Evolutionary conservation across 2,113 vertebrate species (phyloP), one percentile per base, ranked within the genome.

Genomic region (Mormyrus iriodes): DNA sequence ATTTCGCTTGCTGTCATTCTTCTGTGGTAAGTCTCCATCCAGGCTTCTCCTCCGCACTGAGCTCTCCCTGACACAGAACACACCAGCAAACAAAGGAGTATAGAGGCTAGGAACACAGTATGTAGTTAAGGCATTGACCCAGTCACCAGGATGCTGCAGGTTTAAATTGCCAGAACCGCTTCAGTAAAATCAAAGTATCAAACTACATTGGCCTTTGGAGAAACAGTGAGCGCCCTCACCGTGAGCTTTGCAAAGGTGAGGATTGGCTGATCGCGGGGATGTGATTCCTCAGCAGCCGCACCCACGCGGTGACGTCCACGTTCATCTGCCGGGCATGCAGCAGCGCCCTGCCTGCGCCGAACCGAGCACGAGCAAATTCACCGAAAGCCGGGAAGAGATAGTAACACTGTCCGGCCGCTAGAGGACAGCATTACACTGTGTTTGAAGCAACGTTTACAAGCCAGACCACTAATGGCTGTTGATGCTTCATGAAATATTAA

Each of bases 321-420:
- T 97, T 97, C 97, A 98, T 97, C 94, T 98, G 97, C 51, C 97
- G 94, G 44, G 97, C 97, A 0, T 96, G 96, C 24, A 97, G 95
- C 87, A 98, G 97, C 0, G 96, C 95, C 91, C 97, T 97, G 61
- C 97, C 97, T 98, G 92, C 73, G 86, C 48, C 73, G 76, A 24
- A 24, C 21, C 9, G 17, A 85, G 86, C 13, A 27, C 35, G 85
- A 1, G 49, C 13, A 53, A 53, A 27, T 52, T 48, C 85, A 86
- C 15, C 12, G 24, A 52, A 79, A 17, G 49, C 10, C 2, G 49
- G 10, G 12, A n/a, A 52, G 12, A 17, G 44, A 49, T 7, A 51
- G 24, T 35, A 24, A 1, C 27, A 53, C 48, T 15, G n/a, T 52
- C 49, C 53, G 4, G 7, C 13, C 49, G 4, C 86, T 87, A 61